Percentiles rank a stretch among this genome's conserved stretches.
Evolutionary conservation across 2,797 vertebrate species (phyloP).

Genomic region (Cyprinella venusta): DNA sequence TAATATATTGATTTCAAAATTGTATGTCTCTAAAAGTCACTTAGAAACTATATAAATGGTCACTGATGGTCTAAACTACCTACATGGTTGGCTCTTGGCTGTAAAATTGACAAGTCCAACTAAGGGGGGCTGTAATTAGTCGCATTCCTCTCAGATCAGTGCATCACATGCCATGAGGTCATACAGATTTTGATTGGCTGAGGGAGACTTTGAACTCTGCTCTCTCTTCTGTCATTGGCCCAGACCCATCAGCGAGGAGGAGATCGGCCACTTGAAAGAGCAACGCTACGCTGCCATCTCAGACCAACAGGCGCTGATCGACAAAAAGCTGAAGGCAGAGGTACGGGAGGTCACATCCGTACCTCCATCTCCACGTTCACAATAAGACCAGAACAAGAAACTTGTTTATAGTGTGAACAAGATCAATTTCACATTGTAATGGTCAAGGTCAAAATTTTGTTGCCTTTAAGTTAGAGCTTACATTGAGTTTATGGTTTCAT

Average conservation of each 20-base stretch:
- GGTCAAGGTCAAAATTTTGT: not conserved
- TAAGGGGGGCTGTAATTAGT: not conserved
- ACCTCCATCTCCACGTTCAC: too few relatives aligned
- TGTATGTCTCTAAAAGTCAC: not conserved
- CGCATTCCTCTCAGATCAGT: not conserved
- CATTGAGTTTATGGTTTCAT: constrained; percentile 75
- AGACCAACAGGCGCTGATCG: constrained; percentile 86
- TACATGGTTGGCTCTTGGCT: not conserved
- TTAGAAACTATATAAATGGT: not conserved
- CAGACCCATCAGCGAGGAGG: constrained; percentile 93
- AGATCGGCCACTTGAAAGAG: constrained; percentile 87
- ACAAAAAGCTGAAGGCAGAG: constrained; percentile 87
- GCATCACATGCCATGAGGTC: not conserved
- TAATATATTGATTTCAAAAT: not conserved
- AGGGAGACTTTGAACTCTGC: constrained; percentile 9
- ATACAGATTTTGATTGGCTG: not conserved
- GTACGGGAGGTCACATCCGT: constrained; percentile 74
- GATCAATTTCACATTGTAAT: not conserved
- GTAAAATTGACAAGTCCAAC: not conserved
- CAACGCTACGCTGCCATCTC: constrained; percentile 88
- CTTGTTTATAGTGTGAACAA: not conserved
- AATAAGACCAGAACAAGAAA: not conserved
- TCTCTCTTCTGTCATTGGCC: constrained; percentile 38
- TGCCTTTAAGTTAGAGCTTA: constrained; percentile 61
- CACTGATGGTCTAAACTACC: not conserved